phyloP scores from a whole-genome alignment of 2,113 vertebrate genomes.

The Chloropsis hardwickii region DNA sequence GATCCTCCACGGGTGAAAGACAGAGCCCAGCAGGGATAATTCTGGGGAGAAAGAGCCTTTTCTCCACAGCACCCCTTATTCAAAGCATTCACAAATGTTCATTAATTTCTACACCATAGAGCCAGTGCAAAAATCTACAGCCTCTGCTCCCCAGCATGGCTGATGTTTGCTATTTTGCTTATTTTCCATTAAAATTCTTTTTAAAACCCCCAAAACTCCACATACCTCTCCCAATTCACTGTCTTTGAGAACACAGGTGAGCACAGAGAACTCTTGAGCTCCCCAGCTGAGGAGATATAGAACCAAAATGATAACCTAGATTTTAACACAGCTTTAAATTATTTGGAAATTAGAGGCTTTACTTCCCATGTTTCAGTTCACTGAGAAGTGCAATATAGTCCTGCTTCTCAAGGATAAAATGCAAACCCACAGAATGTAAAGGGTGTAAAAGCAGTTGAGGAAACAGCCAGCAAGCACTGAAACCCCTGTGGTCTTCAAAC shows the following conservation, averaged over 20 bases:
- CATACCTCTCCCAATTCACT: neutral
- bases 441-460: neutral
- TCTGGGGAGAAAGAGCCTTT: neutral
- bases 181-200: neutral
- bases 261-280: rapidly evolving
- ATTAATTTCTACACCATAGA: neutral
- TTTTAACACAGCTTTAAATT: neutral
- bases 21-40: neutral
- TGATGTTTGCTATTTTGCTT: neutral
- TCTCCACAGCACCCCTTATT: neutral
- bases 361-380: neutral
- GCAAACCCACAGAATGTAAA: neutral
- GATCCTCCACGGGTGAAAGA: neutral
- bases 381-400: neutral
- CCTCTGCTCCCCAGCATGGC: neutral
- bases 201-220: rapidly evolving
- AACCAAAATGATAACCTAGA: neutral
- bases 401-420: neutral
- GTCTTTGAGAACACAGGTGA: neutral
- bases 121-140: neutral
- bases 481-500: neutral
- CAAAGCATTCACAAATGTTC: neutral
- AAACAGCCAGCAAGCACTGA: neutral
- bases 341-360: neutral
- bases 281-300: neutral